A percentile compares a stretch with the other conserved stretches of the same genome.
phyloP scores from a whole-genome alignment of 1,140 invertebrate species.

The Microplitis demolitor region DNA sequence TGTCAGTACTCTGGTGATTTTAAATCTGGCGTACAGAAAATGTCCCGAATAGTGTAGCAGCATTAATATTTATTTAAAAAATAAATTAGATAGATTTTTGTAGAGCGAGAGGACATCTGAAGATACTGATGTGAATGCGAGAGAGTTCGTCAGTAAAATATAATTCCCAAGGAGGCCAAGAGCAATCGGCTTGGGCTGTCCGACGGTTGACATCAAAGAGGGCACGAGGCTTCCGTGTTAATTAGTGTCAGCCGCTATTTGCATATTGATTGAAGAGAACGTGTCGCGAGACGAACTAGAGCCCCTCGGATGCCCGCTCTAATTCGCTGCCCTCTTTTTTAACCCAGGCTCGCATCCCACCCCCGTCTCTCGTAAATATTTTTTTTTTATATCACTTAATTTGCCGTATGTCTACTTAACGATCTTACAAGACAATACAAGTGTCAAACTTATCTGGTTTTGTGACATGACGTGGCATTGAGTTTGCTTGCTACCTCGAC shows the following conservation, averaged over 20 bases:
- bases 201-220: slow-evolving; percentile 55
- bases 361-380: too few species aligned
- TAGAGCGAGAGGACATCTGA: too few species aligned
- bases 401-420: not conserved
- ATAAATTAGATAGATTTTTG: too few species aligned
- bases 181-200: slow-evolving; percentile 28
- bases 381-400: not conserved
- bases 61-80: not conserved
- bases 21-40: not conserved
- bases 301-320: not conserved
- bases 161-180: not conserved
- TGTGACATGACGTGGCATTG: slow-evolving; percentile 12
- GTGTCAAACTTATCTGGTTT: not conserved
- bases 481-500: slow-evolving; percentile 12
- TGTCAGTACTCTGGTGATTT: not conserved
- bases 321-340: slow-evolving; percentile 24
- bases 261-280: slow-evolving; percentile 60
- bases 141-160: not conserved
- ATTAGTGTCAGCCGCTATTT: slow-evolving; percentile 60
- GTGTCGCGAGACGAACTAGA: slow-evolving; percentile 34
- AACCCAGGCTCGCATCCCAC: slow-evolving; percentile 20
- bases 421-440: slow-evolving; percentile 10
- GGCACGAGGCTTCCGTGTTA: slow-evolving; percentile 57
- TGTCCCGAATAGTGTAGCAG: not conserved
- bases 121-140: not conserved